Conservation (phyloP, 1,140 invertebrate genomes). For the Neelides sp. region DNA sequence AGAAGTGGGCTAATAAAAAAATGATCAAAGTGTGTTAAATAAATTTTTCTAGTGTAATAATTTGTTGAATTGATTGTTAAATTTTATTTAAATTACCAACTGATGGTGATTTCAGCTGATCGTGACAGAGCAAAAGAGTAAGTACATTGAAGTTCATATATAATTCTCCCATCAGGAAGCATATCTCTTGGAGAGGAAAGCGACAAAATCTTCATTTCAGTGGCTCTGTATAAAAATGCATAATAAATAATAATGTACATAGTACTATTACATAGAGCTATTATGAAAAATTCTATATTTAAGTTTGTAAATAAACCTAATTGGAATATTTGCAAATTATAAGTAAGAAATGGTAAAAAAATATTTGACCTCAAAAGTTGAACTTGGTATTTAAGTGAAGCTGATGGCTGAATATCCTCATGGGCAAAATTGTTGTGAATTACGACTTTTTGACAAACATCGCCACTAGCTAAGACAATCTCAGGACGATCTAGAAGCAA, state of each 20-base stretch:
- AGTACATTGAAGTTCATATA: constrained; percentile 74
- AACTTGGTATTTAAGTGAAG: constrained; percentile 63
- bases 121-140: constrained; percentile 76
- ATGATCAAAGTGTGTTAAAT: background rate
- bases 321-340: background rate
- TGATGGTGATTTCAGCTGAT: constrained; percentile 64
- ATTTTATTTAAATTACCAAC: constrained; percentile 37
- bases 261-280: constrained; percentile 9
- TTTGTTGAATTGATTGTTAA: background rate
- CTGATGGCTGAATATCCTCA: constrained; percentile 64
- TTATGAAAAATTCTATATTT: constrained; percentile 6
- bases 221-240: constrained; percentile 47
- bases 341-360: constrained; percentile 4
- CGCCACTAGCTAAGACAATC: constrained; percentile 56
- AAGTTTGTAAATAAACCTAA: constrained; percentile 6
- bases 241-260: background rate
- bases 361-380: constrained; percentile 53
- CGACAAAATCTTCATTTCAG: constrained; percentile 61
- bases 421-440: constrained; percentile 52
- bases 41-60: background rate
- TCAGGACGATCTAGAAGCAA: constrained; percentile 11
- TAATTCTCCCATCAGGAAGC: constrained; percentile 69
- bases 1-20: constrained; percentile 48
- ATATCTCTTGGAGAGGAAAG: constrained; percentile 59
- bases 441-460: constrained; percentile 60